Evolutionary conservation across 2,113 vertebrate species (phyloP).

Genomic region (Chionis minor): DNA sequence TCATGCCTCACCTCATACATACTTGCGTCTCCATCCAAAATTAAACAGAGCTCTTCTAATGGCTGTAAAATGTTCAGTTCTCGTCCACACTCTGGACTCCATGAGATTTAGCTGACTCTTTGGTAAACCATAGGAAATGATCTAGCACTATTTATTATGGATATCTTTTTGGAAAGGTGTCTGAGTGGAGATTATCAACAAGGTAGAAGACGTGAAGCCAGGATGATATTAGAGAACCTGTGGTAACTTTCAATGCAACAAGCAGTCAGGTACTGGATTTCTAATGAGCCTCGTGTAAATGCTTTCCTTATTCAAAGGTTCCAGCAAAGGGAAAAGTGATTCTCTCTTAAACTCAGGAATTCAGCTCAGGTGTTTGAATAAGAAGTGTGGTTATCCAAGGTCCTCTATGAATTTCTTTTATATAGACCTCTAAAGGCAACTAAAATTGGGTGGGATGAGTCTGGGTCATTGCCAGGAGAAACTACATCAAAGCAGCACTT

Average conservation of each 20-base stretch:
- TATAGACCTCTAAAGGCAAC: neutral
- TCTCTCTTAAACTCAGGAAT: neutral
- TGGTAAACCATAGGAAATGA: neutral
- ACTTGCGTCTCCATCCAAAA: neutral
- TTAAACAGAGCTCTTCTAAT: neutral
- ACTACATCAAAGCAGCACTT: neutral
- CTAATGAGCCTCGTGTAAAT: neutral
- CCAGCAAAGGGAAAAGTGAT: neutral
- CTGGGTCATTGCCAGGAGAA: neutral
- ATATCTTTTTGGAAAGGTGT: neutral
- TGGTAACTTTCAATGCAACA: neutral
- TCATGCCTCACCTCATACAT: neutral
- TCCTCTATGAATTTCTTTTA: neutral
- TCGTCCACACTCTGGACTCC: neutral
- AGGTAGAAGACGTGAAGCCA: neutral
- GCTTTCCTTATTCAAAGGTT: neutral
- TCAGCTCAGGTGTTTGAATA: neutral
- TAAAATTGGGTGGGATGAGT: neutral
- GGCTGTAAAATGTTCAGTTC: neutral
- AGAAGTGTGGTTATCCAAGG: neutral
- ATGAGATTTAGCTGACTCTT: neutral
- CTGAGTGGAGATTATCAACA: neutral
- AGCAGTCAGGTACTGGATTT: neutral
- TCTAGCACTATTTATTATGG: accelerated
- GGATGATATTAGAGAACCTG: neutral